Conservation (phyloP, 2,888 invertebrate genomes). For the Aplocera efformata region DNA sequence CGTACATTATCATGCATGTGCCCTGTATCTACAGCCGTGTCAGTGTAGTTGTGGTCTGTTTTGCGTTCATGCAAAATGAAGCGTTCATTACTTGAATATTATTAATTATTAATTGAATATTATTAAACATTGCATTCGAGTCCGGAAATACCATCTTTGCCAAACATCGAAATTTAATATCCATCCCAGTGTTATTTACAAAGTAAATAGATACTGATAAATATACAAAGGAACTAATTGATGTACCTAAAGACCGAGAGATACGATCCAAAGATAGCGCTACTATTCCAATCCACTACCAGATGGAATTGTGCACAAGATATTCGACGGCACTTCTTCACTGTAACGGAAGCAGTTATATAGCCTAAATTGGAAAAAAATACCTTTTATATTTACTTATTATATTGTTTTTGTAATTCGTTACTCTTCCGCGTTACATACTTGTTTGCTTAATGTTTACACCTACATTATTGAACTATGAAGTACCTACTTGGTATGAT, state of each 20-base stretch:
- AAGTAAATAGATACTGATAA: no score
- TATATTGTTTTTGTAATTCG: slow-evolving; percentile 23
- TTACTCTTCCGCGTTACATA: slow-evolving; percentile 25
- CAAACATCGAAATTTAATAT: slow-evolving; percentile 3
- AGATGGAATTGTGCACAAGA: no score
- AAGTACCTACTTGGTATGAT: slow-evolving; percentile 5
- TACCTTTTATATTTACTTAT: not conserved
- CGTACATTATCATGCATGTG: slow-evolving; percentile 33
- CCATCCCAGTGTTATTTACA: no score
- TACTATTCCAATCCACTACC: no score
- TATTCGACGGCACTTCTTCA: no score
- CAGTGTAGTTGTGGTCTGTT: slow-evolving; percentile 20
- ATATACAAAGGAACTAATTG: no score
- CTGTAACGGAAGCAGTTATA: no score
- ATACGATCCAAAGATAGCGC: no score
- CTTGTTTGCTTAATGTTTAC: slow-evolving; percentile 20
- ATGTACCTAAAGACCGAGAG: no score
- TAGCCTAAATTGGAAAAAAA: no score
- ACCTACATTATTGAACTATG: slow-evolving; percentile 3
- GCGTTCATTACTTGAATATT: slow-evolving; percentile 39
- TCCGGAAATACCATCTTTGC: slow-evolving; percentile 14
- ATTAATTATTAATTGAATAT: slow-evolving; percentile 35
- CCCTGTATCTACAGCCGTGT: slow-evolving; percentile 18
- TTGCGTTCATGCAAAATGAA: slow-evolving; percentile 33
- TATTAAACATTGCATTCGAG: slow-evolving; percentile 1